A percentile compares a stretch with the other conserved stretches of the same genome.
phyloP scores from a whole-genome alignment of 2,113 vertebrate species.

The Amazona guildingii region DNA sequence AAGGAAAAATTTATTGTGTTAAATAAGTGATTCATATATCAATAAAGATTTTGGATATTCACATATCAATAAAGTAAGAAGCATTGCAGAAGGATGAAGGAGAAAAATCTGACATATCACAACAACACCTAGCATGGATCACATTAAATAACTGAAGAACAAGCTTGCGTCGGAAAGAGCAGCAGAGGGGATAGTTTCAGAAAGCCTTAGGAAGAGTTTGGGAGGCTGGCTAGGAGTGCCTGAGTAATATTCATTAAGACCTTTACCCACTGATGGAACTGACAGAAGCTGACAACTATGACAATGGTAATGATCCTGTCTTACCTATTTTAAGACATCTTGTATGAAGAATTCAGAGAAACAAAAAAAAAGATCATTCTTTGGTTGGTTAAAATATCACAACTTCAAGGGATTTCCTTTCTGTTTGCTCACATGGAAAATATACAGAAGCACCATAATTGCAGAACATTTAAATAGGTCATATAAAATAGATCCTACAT shows the following conservation, averaged over 20 bases:
- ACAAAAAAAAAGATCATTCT: constrained; percentile 2
- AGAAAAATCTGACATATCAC: background rate
- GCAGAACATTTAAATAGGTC: constrained; percentile 43
- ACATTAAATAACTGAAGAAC: background rate
- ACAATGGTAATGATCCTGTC: background rate
- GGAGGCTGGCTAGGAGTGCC: background rate
- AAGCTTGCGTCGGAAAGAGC: background rate
- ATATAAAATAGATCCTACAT: constrained; percentile 44
- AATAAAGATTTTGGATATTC: background rate
- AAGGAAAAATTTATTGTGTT: constrained; percentile 15
- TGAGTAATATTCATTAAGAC: background rate
- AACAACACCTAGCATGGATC: background rate
- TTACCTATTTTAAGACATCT: constrained; percentile 41
- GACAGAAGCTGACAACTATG: constrained; percentile 31
- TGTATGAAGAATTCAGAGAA: background rate
- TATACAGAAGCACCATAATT: constrained; percentile 40
- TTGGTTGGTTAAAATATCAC: constrained; percentile 22
- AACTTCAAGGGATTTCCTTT: constrained; percentile 51
- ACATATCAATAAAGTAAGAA: background rate
- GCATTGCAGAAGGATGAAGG: background rate
- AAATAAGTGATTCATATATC: background rate
- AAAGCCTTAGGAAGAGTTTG: background rate
- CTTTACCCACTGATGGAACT: constrained; percentile 35
- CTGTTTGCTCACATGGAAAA: background rate
- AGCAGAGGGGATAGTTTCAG: background rate